Base-by-base conservation (phyloP, 2,113 vertebrate species). In the Geococcyx californianus region DNA sequence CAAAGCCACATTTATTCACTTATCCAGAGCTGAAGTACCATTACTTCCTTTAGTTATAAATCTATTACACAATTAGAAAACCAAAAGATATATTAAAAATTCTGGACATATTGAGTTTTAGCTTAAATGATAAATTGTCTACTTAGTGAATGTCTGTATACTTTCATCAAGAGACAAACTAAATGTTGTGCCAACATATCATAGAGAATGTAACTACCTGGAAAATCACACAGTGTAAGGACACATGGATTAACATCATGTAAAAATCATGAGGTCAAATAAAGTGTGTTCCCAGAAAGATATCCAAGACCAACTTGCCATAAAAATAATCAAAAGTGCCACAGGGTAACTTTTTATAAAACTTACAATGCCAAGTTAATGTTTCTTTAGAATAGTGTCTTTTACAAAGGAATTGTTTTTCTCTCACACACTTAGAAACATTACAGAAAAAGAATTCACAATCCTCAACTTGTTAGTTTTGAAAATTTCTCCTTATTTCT, bases 261-360 rank as follows among this genome's bases (percentile, higher is more conserved):
- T 59, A 42, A 66, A 91, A 54, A 92, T 45, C 38, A 26, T 0
- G 1, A 49, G 17, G 10, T 58, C 15, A 31, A 38, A 73, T 40
- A 36, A 75, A 33, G 25, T 54, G 6, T 31, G 40, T 52, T 92
- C 45, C 21, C 55, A 62, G 84, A 77, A 74, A 77, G 38, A 38
- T 13, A 2, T 6, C 7, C 14, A 63, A 63, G n/a, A 70, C 6
- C 11, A 81, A 59, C 38, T 14, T 93, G 16, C 15, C 31, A 20
- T 55, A 69, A 74, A 34, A 85, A 31, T 31, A 83, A 79, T 3
- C 6, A 70, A 66, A 83, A 70, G 11, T 12, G 12, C 4, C 0
- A 0, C 38, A 56, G 8, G 10, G 4, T 59, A 90, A 73, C 36
- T 44, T 19, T 67, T 78, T 11, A 63, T 0, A 0, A 42, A 56